Percentiles rank a stretch among this genome's conserved stretches.
phyloP scores from a whole-genome alignment of 2,888 invertebrate species.

The Chrysolina oricalcia region DNA sequence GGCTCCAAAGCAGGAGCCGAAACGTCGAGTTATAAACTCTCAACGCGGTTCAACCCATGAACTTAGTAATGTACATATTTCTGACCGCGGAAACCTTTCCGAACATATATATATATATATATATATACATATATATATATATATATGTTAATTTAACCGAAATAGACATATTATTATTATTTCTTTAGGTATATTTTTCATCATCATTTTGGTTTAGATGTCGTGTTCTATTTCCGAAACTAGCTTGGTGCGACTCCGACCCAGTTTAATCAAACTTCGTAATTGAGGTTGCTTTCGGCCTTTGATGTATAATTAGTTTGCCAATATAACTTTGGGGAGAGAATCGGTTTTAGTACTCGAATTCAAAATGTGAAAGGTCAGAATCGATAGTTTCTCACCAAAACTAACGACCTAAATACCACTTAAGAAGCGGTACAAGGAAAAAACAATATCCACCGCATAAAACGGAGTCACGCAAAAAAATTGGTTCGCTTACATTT shows the following conservation, averaged over 20 bases:
- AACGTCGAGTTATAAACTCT: too few species aligned
- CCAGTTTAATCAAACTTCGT: slow-evolving; percentile 38
- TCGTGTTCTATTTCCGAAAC: neutral
- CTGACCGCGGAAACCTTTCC: too few species aligned
- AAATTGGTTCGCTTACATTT: slow-evolving; percentile 24
- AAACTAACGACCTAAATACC: slow-evolving; percentile 53
- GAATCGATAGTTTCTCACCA: slow-evolving; percentile 47
- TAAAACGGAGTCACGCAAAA: slow-evolving; percentile 11
- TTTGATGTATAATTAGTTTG: slow-evolving; percentile 39
- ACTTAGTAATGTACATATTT: too few species aligned
- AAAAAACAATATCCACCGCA: slow-evolving; percentile 36
- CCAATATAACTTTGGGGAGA: slow-evolving; percentile 35
- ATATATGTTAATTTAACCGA: too few species aligned
- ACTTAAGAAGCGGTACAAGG: slow-evolving; percentile 52
- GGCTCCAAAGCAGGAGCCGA: too few species aligned
- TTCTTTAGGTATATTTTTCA: too few species aligned
- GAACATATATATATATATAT: too few species aligned
- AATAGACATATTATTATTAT: too few species aligned
- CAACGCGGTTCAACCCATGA: too few species aligned
- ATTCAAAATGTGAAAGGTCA: slow-evolving; percentile 29
- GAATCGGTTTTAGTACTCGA: slow-evolving; percentile 37
- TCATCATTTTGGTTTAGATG: too few species aligned
- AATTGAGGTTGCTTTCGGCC: slow-evolving; percentile 32
- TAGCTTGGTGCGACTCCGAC: slow-evolving; percentile 18
- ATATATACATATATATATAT: too few species aligned